Percentiles rank a stretch among this genome's conserved stretches.
Evolutionary conservation across 1,140 invertebrate genomes (phyloP).

Genomic region (Drosophila sucinea): DNA sequence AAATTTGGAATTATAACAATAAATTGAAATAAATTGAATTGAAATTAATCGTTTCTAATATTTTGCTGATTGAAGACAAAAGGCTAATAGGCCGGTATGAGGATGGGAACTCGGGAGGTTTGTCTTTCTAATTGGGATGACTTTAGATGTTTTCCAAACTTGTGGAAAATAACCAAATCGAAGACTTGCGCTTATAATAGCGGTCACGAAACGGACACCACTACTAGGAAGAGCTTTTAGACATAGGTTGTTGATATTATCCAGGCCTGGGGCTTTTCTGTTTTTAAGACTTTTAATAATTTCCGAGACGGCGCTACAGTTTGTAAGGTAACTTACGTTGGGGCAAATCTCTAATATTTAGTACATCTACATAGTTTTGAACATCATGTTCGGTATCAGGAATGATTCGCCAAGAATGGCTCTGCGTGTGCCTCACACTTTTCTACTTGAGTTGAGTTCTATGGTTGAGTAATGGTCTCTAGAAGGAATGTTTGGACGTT

Average conservation of each 20-base stretch:
- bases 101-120: constrained; percentile 7
- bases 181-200: neutral
- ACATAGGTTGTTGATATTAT: constrained; percentile 12
- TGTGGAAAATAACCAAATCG: constrained; percentile 7
- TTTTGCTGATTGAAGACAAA: constrained; percentile 19
- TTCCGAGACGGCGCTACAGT: neutral
- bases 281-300: constrained; percentile 11
- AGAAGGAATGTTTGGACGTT: neutral
- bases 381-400: neutral
- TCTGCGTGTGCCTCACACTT: constrained; percentile 1
- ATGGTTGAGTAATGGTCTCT: neutral
- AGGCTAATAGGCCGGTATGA: constrained; percentile 22
- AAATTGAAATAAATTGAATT: no score
- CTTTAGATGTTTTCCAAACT: constrained; percentile 3
- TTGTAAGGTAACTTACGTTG: neutral
- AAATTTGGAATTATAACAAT: no score
- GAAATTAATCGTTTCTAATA: constrained; percentile 5
- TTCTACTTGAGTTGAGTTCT: neutral
- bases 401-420: constrained; percentile 3
- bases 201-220: neutral
- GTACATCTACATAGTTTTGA: neutral
- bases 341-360: neutral
- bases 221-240: constrained; percentile 13
- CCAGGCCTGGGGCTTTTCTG: constrained; percentile 7
- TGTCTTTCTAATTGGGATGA: constrained; percentile 13